Base-by-base conservation (phyloP, 2,113 vertebrate species). In the Rafetus swinhoei region DNA sequence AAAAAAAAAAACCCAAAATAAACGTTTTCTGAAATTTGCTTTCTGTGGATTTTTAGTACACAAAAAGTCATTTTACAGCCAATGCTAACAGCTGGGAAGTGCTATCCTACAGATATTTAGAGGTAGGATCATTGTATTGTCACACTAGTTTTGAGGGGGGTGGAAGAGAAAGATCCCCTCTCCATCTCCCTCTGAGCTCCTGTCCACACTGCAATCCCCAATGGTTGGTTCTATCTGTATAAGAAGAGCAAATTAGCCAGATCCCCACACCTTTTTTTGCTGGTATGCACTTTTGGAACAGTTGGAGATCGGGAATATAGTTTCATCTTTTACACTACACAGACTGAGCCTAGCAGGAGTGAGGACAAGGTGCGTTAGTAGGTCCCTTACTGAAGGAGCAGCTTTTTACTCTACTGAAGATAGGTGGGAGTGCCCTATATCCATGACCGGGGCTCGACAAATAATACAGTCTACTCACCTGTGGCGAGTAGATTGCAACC, bases 1-100 rank as follows among this genome's bases (percentile, higher is more conserved):
- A 97, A 98, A 99, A 98, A 98, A 98, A 98, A 99, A 96, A 45
- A 45, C 3, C 3, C 97, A 98, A 98, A 99, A 98, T 98, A 98
- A 99, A 99, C 98, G 95, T 99, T 99, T 99, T 99, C 98, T 99
- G 99, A 99, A 98, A 98, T 98, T 98, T 98, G 98, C 88, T 98
- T 96, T 98, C 97, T 39, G 32, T 90, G 95, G 79, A 93, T 85
- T 95, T 96, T 77, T 76, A 89, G n/a, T 77, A 84, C 65, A 85
- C 35, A 29, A 89, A 57, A 79, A 65, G 84, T 50, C 15, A 32
- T 0, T 6, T 59, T 21, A n/a, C 81, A 88, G 83, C 56, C 53
- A 32, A 25, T 7, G 2, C 59, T 81, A 59, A 82, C 19, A 22
- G 1, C 4, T 10, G 6, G 3, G 84, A 55, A 56, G 35, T 45